Evolutionary conservation across 2,113 vertebrate genomes (phyloP), one percentile per base, ranked within the genome.

Genomic region (Amia ocellicauda): DNA sequence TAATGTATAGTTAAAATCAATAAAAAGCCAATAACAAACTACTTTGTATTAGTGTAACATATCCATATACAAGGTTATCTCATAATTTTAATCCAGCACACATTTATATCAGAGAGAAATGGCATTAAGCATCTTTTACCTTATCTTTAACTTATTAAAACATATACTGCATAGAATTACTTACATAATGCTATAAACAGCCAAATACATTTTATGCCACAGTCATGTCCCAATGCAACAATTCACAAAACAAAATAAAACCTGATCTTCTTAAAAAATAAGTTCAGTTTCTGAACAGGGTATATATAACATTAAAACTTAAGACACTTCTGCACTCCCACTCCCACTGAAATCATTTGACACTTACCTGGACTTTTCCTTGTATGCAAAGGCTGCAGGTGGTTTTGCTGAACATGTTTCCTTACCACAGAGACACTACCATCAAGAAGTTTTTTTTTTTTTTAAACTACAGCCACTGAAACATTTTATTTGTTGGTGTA

Each of bases 301-400:
- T n/a, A n/a, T n/a, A n/a, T n/a, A n/a, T 47, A 17, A 17, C 16
- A 16, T 19, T 47, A 47, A 47, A 47, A 47, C n/a, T 47, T 47
- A 47, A 47, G n/a, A 47, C 13, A 5, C n/a, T 47, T 17, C n/a
- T 47, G n/a, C 10, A 47, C 23, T 51, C 29, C 47, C 7, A 13
- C 10, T 14, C 8, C 36, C 4, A 5, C 9, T 11, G 23, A 41
- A 20, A 24, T 0, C 42, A 2, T 50, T 16, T 31, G 47, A 55
- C 58, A 85, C 88, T 85, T 74, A 91, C 89, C 89, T 84, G 86
- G 74, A 81, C 63, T 70, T 73, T 76, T 76, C 79, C 76, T 81
- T 66, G 80, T 71, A 76, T 80, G 55, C 72, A 69, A 70, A 76
- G 71, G 69, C 76, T 69, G 67, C 16, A 60, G 67, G 66, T 69